phyloP scores from a whole-genome alignment of 2,888 invertebrate species.

The Zootermopsis nevadensis region DNA sequence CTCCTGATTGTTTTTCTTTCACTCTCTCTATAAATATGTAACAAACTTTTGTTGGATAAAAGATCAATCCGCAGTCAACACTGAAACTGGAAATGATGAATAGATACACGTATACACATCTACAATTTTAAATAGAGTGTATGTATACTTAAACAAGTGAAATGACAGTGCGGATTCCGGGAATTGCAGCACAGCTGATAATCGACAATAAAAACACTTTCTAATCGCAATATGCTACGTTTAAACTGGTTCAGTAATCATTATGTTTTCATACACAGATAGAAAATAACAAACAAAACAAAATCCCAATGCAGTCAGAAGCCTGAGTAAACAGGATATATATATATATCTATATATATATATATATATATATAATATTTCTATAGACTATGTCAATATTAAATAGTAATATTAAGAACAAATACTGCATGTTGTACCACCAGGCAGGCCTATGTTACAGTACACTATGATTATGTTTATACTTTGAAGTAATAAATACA shows the following conservation, averaged over 20 bases:
- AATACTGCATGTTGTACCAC: slow-evolving; percentile 50
- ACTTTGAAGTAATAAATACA: slow-evolving; percentile 39
- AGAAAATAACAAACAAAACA: slow-evolving; percentile 36
- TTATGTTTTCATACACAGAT: slow-evolving; percentile 21
- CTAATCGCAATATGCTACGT: slow-evolving; percentile 40
- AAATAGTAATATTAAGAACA: slow-evolving; percentile 49
- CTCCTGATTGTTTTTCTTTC: slow-evolving; percentile 46
- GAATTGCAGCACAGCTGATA: slow-evolving; percentile 42
- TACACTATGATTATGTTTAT: slow-evolving; percentile 52
- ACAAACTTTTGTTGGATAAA: slow-evolving; percentile 47
- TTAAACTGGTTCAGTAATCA: slow-evolving; percentile 25
- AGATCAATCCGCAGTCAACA: slow-evolving; percentile 35
- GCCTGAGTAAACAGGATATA: slow-evolving; percentile 43
- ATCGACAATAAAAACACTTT: slow-evolving; percentile 50
- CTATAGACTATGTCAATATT: slow-evolving; percentile 48
- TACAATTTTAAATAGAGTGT: slow-evolving; percentile 37
- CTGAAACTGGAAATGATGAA: slow-evolving; percentile 34
- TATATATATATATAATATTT: slow-evolving; percentile 39
- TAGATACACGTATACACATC: slow-evolving; percentile 39
- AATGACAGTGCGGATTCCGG: slow-evolving; percentile 27
- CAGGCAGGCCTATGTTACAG: slow-evolving; percentile 50
- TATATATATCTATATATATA: too few relatives aligned
- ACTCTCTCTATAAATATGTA: slow-evolving; percentile 48
- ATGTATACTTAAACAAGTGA: slow-evolving; percentile 32
- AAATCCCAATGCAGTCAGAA: slow-evolving; percentile 46